Evolutionary conservation across 2,888 invertebrate species (phyloP), one percentile per base, ranked within the genome.

Genomic region (Apotomis turbidana): DNA sequence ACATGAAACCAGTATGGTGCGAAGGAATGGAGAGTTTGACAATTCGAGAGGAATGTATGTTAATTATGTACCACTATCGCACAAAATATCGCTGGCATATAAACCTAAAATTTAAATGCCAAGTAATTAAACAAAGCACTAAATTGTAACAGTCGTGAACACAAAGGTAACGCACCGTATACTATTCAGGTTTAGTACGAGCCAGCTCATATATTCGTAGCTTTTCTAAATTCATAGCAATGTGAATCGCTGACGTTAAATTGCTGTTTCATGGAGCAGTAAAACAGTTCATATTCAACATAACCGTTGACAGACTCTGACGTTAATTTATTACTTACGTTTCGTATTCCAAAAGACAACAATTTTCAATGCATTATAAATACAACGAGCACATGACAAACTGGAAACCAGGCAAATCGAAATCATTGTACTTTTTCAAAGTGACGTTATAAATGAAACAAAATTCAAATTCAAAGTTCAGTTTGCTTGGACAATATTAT

Each of bases 231-330:
- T 57, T 66, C 66, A 57, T 66, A 55, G 57, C 46, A 66, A 57
- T 46, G 66, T 55, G 64, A 36, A 58, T 44, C 15, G 62, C 51
- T 71, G 55, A 62, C 57, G 55, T 62, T 71, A n/a, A n/a, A 62
- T 71, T 62, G 57, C 61, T 68, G 68, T 67, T 68, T 49, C 71
- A 71, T 67, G 27, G 36, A n/a, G 70, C 63, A 63, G 52, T 70
- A 60, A 71, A 71, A 27, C 13, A 60, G 66, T 71, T 62, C 68
- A 68, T 72, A 62, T 68, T 62, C 62, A 38, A 54, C 68, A 60
- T 36, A 54, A 62, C 68, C 59, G 59, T 72, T n/a, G 57, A 62
- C 57, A 15, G 59, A 27, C 57, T 68, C 55, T 63, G 59, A 69
- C 46, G 54, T 67, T 60, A 60, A 71, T 60, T 36, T 59, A 68